Evolutionary conservation across 23 tunicate species (phyloP).

Genomic region (Halocynthia aurantium): DNA sequence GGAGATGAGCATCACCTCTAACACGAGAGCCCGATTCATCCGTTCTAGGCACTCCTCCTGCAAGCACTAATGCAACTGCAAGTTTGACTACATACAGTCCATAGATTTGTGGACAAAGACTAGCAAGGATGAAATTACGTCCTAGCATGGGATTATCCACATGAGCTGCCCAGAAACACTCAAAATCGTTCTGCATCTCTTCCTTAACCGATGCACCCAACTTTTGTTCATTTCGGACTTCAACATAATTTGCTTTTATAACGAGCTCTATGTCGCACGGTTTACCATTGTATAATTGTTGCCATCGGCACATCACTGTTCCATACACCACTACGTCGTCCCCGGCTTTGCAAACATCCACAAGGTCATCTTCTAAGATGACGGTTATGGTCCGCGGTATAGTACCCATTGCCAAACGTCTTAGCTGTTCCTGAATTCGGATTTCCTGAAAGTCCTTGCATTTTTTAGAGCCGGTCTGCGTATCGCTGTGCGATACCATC

Average conservation of each 20-base stretch:
- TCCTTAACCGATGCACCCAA: slow-evolving; percentile 22
- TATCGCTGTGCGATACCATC: slow-evolving; percentile 28
- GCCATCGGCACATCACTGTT: slow-evolving; percentile 74
- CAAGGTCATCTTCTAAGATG: slow-evolving; percentile 82
- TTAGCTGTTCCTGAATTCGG: slow-evolving; percentile 78
- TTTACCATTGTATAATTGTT: slow-evolving; percentile 40
- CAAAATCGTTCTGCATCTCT: slow-evolving; percentile 74
- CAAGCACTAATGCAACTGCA: slow-evolving; percentile 82
- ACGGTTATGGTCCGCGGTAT: slow-evolving; percentile 76
- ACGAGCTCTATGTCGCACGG: slow-evolving; percentile 67
- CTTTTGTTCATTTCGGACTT: slow-evolving; percentile 64
- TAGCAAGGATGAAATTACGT: slow-evolving; percentile 68
- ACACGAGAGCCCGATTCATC: slow-evolving; percentile 77
- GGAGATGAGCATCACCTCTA: slow-evolving; percentile 85
- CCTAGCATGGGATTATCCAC: slow-evolving; percentile 43
- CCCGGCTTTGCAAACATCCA: slow-evolving; percentile 87
- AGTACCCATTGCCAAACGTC: slow-evolving; percentile 82
- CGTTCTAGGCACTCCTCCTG: slow-evolving; percentile 88
- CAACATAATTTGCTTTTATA: slow-evolving; percentile 77
- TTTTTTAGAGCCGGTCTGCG: slow-evolving; percentile 21
- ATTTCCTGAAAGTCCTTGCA: slow-evolving; percentile 91
- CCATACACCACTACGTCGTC: slow-evolving; percentile 80
- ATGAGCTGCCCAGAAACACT: slow-evolving; percentile 90
- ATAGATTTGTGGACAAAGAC: slow-evolving; percentile 87
- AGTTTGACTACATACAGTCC: slow-evolving; percentile 91